Base-by-base conservation (phyloP, 2,888 invertebrate species). In the Machimus rusticus region DNA sequence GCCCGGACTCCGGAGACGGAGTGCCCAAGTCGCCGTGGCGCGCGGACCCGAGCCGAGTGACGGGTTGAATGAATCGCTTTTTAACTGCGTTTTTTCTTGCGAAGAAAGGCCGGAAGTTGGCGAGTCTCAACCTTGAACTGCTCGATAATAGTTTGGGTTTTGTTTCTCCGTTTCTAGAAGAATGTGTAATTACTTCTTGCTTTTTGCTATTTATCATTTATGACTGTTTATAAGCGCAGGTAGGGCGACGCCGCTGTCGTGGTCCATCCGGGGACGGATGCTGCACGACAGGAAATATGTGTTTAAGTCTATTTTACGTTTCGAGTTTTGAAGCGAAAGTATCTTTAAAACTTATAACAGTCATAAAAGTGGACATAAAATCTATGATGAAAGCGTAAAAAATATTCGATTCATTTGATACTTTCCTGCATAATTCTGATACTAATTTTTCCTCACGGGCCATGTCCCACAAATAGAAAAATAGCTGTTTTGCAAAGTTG, bases 121-220 rank as follows among this genome's bases (percentile, higher is more conserved):
- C 43, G 39, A 9, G 19, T 46, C 23, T 37, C 37, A 78, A 78
- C 78, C 78, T 78, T 78, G 78, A 78, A 78, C 78, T 78, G 78
- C 14, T 78, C 16, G 23, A 78, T 34, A 78, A 78, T 39, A 78
- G 78, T 78, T 78, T 43, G 39, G 2, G 37, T 78, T 43, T 78
- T 14, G 39, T 78, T 78, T 66, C 23, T 23, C 28, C 4, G 14
- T 28, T 23, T 66, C 12, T 66, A 66, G 8, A 66, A 66, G 66
- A 66, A 66, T 66, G 16, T 76, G 76, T 76, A 76, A 76, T 76
- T 76, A 76, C 37, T 76, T 76, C 34, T 76, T 37, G n/a, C 14
- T 37, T 76, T 76, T 37, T 76, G 66, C 37, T 34, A 16, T 37
- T 76, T 76, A 34, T 34, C 34, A 34, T 34, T 34, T 34, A 37